Conservation (phyloP, 2,113 vertebrate genomes). For the Sus scrofa region DNA sequence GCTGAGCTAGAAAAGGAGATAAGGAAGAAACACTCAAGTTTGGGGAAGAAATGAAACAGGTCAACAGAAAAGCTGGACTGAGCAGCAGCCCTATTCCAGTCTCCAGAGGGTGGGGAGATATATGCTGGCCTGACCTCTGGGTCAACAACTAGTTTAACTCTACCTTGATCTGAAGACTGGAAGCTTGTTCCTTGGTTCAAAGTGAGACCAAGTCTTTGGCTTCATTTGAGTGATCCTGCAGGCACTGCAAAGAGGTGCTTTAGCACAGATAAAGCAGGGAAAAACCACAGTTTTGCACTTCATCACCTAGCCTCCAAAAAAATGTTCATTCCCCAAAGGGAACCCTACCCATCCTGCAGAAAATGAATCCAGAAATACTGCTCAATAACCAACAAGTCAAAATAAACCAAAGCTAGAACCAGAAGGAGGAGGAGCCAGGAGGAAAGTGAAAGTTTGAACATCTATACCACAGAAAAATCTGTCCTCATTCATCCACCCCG, state of each 20-base stretch:
- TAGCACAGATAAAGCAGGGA: conserved; percentile 34
- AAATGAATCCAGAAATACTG: conserved; percentile 46
- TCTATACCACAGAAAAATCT: neutral
- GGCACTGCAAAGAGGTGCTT: neutral
- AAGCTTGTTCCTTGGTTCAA: conserved; percentile 72
- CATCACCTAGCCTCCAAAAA: neutral
- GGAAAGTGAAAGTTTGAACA: conserved; percentile 77
- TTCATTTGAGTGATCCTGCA: conserved; percentile 52
- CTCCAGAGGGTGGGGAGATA: conserved; percentile 82
- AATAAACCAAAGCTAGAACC: conserved; percentile 21
- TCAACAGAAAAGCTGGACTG: conserved; percentile 79
- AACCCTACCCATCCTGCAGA: neutral
- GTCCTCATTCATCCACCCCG: conserved; percentile 1
- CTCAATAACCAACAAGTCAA: conserved; percentile 19
- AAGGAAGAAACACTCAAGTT: conserved; percentile 69
- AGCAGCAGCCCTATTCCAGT: conserved; percentile 72
- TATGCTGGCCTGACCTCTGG: conserved; percentile 85
- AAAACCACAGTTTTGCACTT: conserved; percentile 43
- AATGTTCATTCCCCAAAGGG: neutral
- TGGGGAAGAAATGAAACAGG: conserved; percentile 74
- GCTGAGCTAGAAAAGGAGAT: conserved; percentile 54
- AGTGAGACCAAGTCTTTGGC: conserved; percentile 65
- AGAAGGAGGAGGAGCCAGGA: neutral
- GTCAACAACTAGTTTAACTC: conserved; percentile 87
- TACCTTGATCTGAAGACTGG: conserved; percentile 86